Evolutionary conservation across 2,888 invertebrate species (phyloP).

Genomic region (Drosophila niveifrons): DNA sequence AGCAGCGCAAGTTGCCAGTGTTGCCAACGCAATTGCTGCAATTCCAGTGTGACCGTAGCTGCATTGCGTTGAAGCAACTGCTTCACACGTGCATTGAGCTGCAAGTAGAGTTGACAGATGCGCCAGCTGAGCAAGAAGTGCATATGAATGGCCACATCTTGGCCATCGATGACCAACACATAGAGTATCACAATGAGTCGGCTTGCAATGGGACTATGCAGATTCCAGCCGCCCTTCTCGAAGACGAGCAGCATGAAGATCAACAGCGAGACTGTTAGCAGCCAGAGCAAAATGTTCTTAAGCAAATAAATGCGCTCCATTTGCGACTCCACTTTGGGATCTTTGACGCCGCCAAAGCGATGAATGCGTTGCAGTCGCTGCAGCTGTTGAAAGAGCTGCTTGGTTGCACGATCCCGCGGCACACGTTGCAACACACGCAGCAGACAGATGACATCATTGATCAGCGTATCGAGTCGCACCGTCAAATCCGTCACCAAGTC

Average conservation of each 20-base stretch:
- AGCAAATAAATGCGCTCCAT: constrained; percentile 31
- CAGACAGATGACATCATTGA: constrained; percentile 35
- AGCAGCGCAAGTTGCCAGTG: constrained; percentile 37
- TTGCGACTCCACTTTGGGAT: not conserved
- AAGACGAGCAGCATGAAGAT: not conserved
- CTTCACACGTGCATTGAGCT: constrained; percentile 27
- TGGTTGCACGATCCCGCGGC: constrained; percentile 24
- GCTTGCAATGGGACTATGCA: accelerated
- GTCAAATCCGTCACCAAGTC: not conserved
- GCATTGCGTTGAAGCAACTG: not conserved
- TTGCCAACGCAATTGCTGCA: constrained; percentile 43
- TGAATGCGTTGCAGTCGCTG: constrained; percentile 19
- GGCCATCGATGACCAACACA: constrained; percentile 14
- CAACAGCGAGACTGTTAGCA: not conserved
- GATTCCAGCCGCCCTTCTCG: accelerated
- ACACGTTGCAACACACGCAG: constrained; percentile 33
- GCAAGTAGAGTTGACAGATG: constrained; percentile 16
- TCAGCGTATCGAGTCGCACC: not conserved
- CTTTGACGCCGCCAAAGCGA: constrained; percentile 1
- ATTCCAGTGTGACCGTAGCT: constrained; percentile 22
- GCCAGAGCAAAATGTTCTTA: constrained; percentile 36
- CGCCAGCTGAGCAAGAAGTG: constrained; percentile 45
- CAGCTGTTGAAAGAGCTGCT: constrained; percentile 5
- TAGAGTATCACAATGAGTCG: not conserved
- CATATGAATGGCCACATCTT: constrained; percentile 24